These are phyloP conservation scores for Tinea pellionella DNA, from an alignment of 2,888 invertebrate genomes.

Conservation along the genomic window DNA sequence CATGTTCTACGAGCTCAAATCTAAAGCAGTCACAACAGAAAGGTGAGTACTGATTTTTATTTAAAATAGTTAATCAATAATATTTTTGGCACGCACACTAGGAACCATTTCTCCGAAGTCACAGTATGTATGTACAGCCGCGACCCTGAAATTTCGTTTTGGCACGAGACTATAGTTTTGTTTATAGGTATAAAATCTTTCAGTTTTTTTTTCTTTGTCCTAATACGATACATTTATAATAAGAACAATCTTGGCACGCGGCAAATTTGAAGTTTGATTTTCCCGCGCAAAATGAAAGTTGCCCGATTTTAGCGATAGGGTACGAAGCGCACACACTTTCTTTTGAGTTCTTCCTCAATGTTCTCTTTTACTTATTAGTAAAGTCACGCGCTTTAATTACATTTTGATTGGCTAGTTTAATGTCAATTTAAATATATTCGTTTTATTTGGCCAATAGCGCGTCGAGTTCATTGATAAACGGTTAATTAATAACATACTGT, in stretches of 20 bases:
- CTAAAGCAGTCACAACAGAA: constrained; percentile 69
- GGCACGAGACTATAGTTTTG: constrained; percentile 54
- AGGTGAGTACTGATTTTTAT: constrained; percentile 47
- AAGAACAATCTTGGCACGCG: neutral
- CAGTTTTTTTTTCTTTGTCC: constrained; percentile 1
- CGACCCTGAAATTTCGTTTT: constrained; percentile 61
- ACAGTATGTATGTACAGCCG: constrained; percentile 31
- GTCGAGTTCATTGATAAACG: neutral
- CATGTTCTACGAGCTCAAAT: constrained; percentile 74
- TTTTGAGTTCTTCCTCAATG: neutral
- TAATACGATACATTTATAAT: constrained; percentile 2
- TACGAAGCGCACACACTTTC: constrained; percentile 13
- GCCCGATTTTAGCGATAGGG: constrained; percentile 10
- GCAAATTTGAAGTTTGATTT: neutral
- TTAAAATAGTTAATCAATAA: constrained; percentile 21
- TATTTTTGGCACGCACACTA: constrained; percentile 55
- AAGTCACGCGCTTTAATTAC: constrained; percentile 8
- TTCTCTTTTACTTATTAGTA: neutral
- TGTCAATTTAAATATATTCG: neutral
- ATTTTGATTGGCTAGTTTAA: constrained; percentile 9
- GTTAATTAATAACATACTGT: constrained; percentile 5
- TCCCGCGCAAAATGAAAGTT: constrained; percentile 14
- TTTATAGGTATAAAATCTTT: constrained; percentile 3
- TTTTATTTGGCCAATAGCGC: neutral
- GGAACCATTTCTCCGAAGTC: constrained; percentile 59